Base-by-base conservation (phyloP, 2,797 vertebrate species). In the Florisuga fusca region DNA sequence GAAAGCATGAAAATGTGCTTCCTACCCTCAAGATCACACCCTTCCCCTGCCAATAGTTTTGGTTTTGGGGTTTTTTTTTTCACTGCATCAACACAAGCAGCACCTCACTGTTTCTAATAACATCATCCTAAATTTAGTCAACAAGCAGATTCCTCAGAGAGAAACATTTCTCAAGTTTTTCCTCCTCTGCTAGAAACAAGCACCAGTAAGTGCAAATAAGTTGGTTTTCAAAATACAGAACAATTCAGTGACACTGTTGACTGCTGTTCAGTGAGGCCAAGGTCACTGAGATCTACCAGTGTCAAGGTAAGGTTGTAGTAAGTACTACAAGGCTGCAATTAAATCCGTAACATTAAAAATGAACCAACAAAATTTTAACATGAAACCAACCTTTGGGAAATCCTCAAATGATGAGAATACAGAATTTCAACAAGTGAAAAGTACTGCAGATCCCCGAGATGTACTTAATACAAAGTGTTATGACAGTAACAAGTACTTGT, bases 351-450 rank as follows among this genome's bases (percentile, higher is more conserved):
- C 53, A 19, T 20, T n/a, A 41, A 90, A 90, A 79, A 13, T 25
- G 13, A 29, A 76, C 33, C 36, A 68, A 74, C 7, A 45, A 64
- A 84, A 48, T 19, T n/a, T 72, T n/a, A 57, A 57, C 17, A 55
- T 20, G 58, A 93, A 92, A 66, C 5, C n/a, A 29, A 27, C 21
- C 50, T 82, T 59, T 46, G 15, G 27, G 54, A 73, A 79, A 89
- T 17, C 26, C 25, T 38, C n/a, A 34, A 54, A 34, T 9, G 25
- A 80, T 0, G 0, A 4, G n/a, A 51, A 36, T 4, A 11, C 1
- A 59, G 10, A 79, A 73, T 48, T 58, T 36, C 57, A 76, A 6
- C 72, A 64, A 46, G 43, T 18, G 29, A 34, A 25, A 91, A 81
- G 34, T 5, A 29, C 41, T 50, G 46, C 33, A 45, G 3, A 11